Evolutionary conservation across 2,888 invertebrate genomes (phyloP).

Genomic region (Melinopterus prodromus): DNA sequence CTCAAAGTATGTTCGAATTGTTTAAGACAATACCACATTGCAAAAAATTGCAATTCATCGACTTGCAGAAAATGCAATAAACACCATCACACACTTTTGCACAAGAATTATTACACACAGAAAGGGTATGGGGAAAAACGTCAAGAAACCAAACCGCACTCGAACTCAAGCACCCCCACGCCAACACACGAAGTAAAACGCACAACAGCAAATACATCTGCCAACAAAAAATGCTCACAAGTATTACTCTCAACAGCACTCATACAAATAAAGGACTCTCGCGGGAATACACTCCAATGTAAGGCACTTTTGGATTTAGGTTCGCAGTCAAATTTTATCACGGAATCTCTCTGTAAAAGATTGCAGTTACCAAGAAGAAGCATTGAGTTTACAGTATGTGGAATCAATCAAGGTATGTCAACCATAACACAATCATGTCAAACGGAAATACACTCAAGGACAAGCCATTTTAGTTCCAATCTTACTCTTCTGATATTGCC

Average conservation of each 20-base stretch:
- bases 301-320: slow-evolving; percentile 28
- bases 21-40: slow-evolving; percentile 7
- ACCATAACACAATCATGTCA: background rate
- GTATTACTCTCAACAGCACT: slow-evolving; percentile 27
- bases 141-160: background rate
- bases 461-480: background rate
- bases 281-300: slow-evolving; percentile 16
- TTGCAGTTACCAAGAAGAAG: background rate
- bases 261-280: slow-evolving; percentile 8
- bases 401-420: slow-evolving; percentile 15
- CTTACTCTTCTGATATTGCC: background rate
- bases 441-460: slow-evolving; percentile 4
- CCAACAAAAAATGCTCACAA: background rate
- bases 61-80: slow-evolving; percentile 16
- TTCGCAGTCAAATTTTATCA: slow-evolving; percentile 26
- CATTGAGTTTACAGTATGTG: slow-evolving; percentile 4
- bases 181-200: background rate
- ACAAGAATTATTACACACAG: slow-evolving; percentile 9
- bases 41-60: slow-evolving; percentile 10
- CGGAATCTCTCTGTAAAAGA: slow-evolving; percentile 13
- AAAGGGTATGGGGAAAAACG: background rate
- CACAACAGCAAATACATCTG: slow-evolving; percentile 12
- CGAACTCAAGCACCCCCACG: slow-evolving; percentile 4
- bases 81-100: slow-evolving; percentile 28
- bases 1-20: slow-evolving; percentile 26